Percentiles rank a stretch among this genome's conserved stretches.
phyloP scores from a whole-genome alignment of 2,113 vertebrate genomes.

The Tachycineta bicolor region DNA sequence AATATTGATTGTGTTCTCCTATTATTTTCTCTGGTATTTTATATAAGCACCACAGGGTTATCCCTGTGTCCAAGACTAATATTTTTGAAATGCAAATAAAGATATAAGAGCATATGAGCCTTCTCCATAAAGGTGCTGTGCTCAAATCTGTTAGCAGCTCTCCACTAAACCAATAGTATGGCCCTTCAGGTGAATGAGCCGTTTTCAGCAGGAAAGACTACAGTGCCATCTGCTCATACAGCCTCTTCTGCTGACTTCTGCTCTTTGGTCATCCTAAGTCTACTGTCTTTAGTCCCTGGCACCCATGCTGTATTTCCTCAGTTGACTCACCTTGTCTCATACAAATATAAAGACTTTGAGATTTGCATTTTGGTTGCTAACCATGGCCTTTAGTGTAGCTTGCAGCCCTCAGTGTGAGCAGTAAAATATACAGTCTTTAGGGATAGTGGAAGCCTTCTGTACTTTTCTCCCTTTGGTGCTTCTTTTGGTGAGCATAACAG shows the following conservation, averaged over 20 bases:
- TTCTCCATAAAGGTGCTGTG: neutral
- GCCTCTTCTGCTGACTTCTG: neutral
- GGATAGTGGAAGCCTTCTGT: neutral
- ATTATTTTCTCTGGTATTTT: neutral
- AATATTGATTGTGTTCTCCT: neutral
- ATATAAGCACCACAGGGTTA: neutral
- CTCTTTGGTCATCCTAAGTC: neutral
- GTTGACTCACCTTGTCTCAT: neutral
- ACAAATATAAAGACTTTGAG: neutral
- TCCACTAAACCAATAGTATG: neutral
- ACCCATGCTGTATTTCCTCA: neutral
- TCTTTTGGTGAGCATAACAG: neutral
- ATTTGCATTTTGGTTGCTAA: neutral
- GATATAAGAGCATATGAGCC: neutral
- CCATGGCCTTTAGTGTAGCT: neutral
- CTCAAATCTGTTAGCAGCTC: neutral
- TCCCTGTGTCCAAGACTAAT: neutral
- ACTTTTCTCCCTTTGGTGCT: neutral
- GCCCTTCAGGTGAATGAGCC: neutral
- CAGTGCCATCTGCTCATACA: neutral
- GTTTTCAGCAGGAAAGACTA: neutral
- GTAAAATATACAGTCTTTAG: neutral
- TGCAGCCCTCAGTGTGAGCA: neutral
- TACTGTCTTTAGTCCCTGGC: neutral
- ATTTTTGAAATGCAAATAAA: neutral